Conservation (phyloP, 2,797 vertebrate species). For the Vipera ursinii region DNA sequence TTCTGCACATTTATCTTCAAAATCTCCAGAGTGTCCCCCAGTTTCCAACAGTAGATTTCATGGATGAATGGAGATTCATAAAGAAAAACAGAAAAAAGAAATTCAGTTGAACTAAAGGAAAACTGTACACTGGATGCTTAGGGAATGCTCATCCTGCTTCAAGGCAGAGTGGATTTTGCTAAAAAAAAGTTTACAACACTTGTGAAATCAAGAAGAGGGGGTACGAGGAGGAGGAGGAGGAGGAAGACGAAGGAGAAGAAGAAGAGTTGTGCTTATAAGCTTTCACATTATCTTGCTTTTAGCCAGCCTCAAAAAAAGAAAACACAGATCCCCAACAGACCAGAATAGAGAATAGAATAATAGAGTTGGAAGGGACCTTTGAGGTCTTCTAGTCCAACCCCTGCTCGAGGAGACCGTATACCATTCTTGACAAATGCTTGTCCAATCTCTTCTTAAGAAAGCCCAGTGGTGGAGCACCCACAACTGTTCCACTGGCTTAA, state of each 20-base stretch:
- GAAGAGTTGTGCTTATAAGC: neutral
- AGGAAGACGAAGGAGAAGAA: too few relatives aligned
- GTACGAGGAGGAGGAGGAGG: neutral
- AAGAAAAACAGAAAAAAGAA: neutral
- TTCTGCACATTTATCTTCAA: neutral
- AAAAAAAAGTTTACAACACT: neutral
- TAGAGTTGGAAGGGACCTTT: neutral
- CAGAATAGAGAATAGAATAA: neutral
- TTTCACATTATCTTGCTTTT: neutral
- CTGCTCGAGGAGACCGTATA: neutral
- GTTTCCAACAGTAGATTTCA: neutral
- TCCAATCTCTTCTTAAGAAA: neutral
- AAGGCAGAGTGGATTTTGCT: neutral
- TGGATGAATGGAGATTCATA: neutral
- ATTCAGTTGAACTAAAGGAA: neutral
- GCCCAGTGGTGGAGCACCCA: neutral
- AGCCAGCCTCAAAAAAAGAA: neutral
- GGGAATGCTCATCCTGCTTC: neutral
- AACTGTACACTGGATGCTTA: neutral
- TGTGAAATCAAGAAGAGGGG: neutral
- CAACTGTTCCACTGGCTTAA: neutral
- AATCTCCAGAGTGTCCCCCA: neutral
- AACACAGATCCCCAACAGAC: neutral
- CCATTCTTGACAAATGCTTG: neutral
- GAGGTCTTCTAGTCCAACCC: neutral